Evolutionary conservation across 2,888 invertebrate genomes (phyloP).

Genomic region (Spodoptera littoralis): DNA sequence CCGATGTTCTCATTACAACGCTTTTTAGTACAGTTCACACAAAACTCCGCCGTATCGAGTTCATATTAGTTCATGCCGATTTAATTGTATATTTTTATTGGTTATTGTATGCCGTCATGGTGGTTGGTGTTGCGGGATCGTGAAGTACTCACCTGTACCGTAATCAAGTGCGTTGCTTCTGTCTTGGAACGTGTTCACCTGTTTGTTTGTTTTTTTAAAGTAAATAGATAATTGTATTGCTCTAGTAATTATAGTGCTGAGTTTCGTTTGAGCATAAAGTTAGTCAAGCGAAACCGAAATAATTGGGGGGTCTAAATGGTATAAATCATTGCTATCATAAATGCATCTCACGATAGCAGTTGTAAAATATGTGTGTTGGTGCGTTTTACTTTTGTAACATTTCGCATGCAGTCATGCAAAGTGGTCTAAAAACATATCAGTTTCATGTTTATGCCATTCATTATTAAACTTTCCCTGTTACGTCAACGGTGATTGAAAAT

Average conservation of each 20-base stretch:
- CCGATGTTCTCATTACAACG: conserved; percentile 56
- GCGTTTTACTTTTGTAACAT: conserved; percentile 1
- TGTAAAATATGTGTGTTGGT: not conserved
- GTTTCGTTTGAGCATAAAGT: too few relatives aligned
- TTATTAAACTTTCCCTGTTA: conserved; percentile 34
- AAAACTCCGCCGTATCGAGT: conserved; percentile 57
- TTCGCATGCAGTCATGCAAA: conserved; percentile 24
- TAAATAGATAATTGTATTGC: too few relatives aligned
- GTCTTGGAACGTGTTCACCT: not conserved
- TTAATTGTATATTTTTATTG: conserved; percentile 54
- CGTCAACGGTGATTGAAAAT: conserved; percentile 15
- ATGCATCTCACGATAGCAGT: not conserved
- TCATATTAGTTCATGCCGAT: conserved; percentile 49
- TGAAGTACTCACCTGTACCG: conserved; percentile 11
- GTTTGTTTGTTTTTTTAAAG: conserved; percentile 1
- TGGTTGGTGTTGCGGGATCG: conserved; percentile 48
- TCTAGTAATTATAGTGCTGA: too few relatives aligned
- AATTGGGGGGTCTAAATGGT: too few relatives aligned
- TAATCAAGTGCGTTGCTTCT: conserved; percentile 16
- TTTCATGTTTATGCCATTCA: conserved; percentile 21
- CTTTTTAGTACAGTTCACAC: conserved; percentile 73
- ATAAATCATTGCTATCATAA: too few relatives aligned
- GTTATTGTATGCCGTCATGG: conserved; percentile 52
- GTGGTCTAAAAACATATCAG: conserved; percentile 10
- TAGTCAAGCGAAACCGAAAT: too few relatives aligned